phyloP scores from a whole-genome alignment of 2,113 vertebrate species.

The Larimichthys crocea region DNA sequence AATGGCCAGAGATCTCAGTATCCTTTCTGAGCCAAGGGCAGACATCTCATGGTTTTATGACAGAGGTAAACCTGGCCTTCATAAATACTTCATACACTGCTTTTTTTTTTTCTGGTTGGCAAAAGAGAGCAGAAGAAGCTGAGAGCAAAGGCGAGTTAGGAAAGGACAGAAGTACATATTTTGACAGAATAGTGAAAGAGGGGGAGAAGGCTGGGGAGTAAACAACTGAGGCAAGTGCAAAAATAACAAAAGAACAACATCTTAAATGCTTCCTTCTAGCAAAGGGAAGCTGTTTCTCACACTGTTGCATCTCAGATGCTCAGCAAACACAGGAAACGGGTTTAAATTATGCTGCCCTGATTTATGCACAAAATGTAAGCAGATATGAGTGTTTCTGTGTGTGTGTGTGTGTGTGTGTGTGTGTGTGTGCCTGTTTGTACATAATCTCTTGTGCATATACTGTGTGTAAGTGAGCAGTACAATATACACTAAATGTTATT shows the following conservation, averaged over 20 bases:
- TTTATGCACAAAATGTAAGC: slow-evolving; percentile 17
- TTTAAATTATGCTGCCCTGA: slow-evolving; percentile 44
- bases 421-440: slow-evolving; percentile 4
- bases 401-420: slow-evolving; percentile 12
- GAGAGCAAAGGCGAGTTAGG: slow-evolving; percentile 46
- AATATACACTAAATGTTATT: slow-evolving; percentile 11
- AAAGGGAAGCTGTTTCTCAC: neutral
- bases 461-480: slow-evolving; percentile 1
- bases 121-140: slow-evolving; percentile 47
- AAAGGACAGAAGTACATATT: slow-evolving; percentile 44
- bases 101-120: slow-evolving; percentile 58
- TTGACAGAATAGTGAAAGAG: slow-evolving; percentile 43
- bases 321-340: slow-evolving; percentile 40
- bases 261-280: slow-evolving; percentile 9
- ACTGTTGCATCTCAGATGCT: slow-evolving; percentile 14
- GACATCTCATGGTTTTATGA: slow-evolving; percentile 69
- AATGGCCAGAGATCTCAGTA: slow-evolving; percentile 57
- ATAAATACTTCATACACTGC: slow-evolving; percentile 74
- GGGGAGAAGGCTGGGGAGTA: neutral
- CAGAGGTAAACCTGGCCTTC: slow-evolving; percentile 69
- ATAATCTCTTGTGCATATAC: neutral
- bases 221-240: slow-evolving; percentile 21
- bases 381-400: neutral
- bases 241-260: slow-evolving; percentile 24
- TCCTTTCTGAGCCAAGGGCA: slow-evolving; percentile 68